phyloP scores from a whole-genome alignment of 1,140 invertebrate genomes.

The Eriocheir sinensis region DNA sequence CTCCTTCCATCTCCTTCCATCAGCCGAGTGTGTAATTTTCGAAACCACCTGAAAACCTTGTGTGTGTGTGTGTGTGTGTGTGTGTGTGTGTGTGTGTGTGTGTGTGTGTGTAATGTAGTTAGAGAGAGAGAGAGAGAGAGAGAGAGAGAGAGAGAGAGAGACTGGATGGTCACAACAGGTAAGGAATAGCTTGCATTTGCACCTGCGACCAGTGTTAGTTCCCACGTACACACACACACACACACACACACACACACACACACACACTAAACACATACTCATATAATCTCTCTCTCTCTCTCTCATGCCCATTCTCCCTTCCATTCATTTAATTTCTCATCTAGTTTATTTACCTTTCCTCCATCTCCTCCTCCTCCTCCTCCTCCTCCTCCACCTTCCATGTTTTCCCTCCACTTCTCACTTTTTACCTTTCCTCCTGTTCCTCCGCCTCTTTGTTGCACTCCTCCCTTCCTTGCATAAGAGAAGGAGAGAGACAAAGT shows the following conservation, averaged over 20 bases:
- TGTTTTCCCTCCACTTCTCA: not conserved
- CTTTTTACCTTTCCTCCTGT: not conserved
- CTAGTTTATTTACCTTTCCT: not conserved
- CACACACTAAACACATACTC: not conserved
- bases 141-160: not conserved
- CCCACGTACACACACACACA: not conserved
- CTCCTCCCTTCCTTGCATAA: not conserved
- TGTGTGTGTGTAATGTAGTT: not conserved
- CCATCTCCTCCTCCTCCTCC: not conserved
- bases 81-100: no score
- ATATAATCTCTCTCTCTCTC: not conserved
- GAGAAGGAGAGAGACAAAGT: not conserved
- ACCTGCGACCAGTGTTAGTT: not conserved
- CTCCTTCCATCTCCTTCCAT: not conserved
- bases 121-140: not conserved
- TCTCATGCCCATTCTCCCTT: not conserved
- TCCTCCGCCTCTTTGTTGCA: not conserved
- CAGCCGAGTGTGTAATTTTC: not conserved
- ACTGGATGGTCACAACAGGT: not conserved
- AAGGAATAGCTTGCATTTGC: not conserved
- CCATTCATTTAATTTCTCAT: not conserved
- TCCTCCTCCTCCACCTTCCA: not conserved
- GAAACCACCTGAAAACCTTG: not conserved
- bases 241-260: constrained; percentile 20
- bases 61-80: no score